phyloP scores from a whole-genome alignment of 2,113 vertebrate species.

The Bostrychus sinensis region DNA sequence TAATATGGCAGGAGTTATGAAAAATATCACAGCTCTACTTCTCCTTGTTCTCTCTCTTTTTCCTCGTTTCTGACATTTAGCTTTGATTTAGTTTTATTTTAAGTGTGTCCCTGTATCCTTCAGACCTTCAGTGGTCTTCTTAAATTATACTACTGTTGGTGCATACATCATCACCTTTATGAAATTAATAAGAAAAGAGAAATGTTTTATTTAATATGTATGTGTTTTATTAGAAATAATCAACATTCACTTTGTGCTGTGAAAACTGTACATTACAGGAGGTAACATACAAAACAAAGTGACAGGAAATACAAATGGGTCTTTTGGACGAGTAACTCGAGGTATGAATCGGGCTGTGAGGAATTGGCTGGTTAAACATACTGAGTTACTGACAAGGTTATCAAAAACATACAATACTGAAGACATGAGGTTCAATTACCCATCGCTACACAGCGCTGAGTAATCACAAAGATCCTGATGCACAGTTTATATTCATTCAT shows the following conservation, averaged over 20 bases:
- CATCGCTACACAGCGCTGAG: slow-evolving; percentile 55
- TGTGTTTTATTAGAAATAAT: slow-evolving; percentile 90
- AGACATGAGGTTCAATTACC: slow-evolving; percentile 80
- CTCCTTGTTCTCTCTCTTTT: slow-evolving; percentile 22
- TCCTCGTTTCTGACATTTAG: slow-evolving; percentile 13
- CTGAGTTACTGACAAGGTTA: slow-evolving; percentile 75
- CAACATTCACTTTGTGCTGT: slow-evolving; percentile 91
- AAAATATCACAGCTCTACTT: slow-evolving; percentile 27
- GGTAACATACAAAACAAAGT: slow-evolving; percentile 66
- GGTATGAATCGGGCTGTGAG: slow-evolving; percentile 54
- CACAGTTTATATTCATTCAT: slow-evolving; percentile 86
- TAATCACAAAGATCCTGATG: slow-evolving; percentile 80
- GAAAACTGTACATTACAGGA: slow-evolving; percentile 88
- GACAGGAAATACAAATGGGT: slow-evolving; percentile 66
- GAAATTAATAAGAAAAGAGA: slow-evolving; percentile 11
- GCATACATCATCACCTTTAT: not conserved
- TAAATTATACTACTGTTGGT: not conserved
- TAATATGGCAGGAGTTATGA: slow-evolving; percentile 38
- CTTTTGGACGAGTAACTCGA: slow-evolving; percentile 56
- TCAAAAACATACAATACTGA: slow-evolving; percentile 85
- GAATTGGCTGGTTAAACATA: slow-evolving; percentile 64
- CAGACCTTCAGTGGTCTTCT: not conserved
- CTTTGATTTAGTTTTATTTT: slow-evolving; percentile 26
- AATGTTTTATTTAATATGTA: slow-evolving; percentile 56
- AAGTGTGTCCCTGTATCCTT: not conserved